Evolutionary conservation across 1,140 invertebrate genomes (phyloP).

Genomic region (Zaprionus camerounensis): DNA sequence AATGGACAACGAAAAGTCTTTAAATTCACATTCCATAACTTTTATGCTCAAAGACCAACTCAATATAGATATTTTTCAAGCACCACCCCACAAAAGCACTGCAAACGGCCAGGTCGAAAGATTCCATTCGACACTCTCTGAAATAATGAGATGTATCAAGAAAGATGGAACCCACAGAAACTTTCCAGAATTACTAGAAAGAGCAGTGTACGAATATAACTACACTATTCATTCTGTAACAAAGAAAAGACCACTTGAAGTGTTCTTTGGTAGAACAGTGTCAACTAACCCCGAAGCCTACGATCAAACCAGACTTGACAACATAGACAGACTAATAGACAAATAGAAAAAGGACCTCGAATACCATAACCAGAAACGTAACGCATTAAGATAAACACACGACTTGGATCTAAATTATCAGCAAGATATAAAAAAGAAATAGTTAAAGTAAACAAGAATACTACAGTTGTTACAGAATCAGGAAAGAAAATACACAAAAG

Average conservation of each 20-base stretch:
- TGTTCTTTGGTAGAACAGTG: conserved; percentile 9
- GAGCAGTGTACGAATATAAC: conserved; percentile 10
- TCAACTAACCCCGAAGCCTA: background rate
- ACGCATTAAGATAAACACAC: background rate
- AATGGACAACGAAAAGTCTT: conserved; percentile 5
- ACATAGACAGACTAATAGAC: conserved; percentile 5
- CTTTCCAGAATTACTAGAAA: conserved; percentile 1
- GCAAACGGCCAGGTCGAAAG: conserved; percentile 10
- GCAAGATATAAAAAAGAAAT: conserved; percentile 6
- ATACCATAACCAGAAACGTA: conserved; percentile 8
- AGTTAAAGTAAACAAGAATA: conserved; percentile 1
- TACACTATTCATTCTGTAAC: conserved; percentile 12
- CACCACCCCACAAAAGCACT: conserved; percentile 2
- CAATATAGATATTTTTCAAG: background rate
- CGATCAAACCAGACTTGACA: background rate
- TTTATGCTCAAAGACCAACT: conserved; percentile 11
- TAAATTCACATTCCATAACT: background rate
- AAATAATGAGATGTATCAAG: conserved; percentile 7
- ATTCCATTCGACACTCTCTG: conserved; percentile 7
- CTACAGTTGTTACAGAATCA: conserved; percentile 6
- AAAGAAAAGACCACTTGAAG: conserved; percentile 8
- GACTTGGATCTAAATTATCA: background rate
- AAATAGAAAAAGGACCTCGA: conserved; percentile 3
- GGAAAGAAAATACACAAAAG: conserved; percentile 7
- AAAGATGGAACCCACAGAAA: conserved; percentile 1